Percentiles rank a stretch among this genome's conserved stretches.
These are phyloP conservation scores for Gnathonemus longibarbis DNA, from an alignment of 2,113 vertebrate genomes.

Conservation along the genomic window DNA sequence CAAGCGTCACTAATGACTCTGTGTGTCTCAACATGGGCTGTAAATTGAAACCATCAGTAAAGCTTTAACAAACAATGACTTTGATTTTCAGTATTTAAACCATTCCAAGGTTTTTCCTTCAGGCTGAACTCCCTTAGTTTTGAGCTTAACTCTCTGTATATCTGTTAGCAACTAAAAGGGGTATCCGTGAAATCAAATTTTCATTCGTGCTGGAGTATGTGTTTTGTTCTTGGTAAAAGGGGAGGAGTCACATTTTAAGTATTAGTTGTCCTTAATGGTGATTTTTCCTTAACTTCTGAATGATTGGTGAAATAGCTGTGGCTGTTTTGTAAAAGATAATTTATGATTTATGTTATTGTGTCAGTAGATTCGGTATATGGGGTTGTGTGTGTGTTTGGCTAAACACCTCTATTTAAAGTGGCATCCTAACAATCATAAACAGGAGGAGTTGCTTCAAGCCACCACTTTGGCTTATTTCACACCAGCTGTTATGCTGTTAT, in stretches of 20 bases:
- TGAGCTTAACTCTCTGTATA: background rate
- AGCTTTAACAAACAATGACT: background rate
- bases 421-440: background rate
- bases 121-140: background rate
- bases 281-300: background rate
- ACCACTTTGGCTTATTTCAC: background rate
- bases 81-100: background rate
- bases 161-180: background rate
- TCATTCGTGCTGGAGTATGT: background rate
- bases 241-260: background rate
- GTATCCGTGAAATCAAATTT: background rate
- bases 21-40: background rate
- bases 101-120: background rate
- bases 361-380: background rate
- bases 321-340: background rate
- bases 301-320: background rate
- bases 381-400: background rate
- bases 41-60: background rate
- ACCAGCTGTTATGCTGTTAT: background rate
- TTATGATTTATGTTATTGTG: background rate
- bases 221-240: background rate
- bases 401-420: background rate
- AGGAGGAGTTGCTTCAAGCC: background rate
- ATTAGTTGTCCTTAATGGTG: background rate
- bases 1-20: background rate